phyloP scores from a whole-genome alignment of 1,140 invertebrate genomes.

The Lasaia peninsularis region DNA sequence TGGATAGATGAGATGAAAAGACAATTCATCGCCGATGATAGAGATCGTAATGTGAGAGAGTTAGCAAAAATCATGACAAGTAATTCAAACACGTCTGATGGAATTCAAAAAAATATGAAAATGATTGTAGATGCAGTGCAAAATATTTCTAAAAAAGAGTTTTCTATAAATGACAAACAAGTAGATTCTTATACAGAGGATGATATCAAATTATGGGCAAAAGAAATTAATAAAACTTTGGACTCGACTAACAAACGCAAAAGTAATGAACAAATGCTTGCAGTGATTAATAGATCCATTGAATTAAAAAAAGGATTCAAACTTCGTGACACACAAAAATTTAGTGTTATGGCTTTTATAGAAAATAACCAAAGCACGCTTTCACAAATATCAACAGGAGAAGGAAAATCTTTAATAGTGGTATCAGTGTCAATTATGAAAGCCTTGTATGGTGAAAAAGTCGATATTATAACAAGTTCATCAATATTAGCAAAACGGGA shows the following conservation, averaged over 20 bases:
- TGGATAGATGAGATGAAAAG: constrained; percentile 5
- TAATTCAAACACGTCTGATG: constrained; percentile 12
- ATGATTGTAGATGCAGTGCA: not conserved
- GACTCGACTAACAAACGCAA: not conserved
- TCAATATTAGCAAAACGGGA: constrained; percentile 17
- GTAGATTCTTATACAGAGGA: not conserved
- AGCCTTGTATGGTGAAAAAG: constrained; percentile 13
- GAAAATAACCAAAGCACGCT: constrained; percentile 9
- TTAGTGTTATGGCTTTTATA: constrained; percentile 12
- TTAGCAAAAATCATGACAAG: constrained; percentile 2
- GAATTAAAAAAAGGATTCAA: constrained; percentile 16
- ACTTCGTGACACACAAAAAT: constrained; percentile 16
- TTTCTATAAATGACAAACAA: not conserved
- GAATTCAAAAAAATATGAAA: not conserved
- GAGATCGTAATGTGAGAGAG: constrained; percentile 1
- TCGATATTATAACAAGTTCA: constrained; percentile 16
- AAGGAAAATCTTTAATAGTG: constrained; percentile 18
- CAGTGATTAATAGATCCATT: constrained; percentile 14
- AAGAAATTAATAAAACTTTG: not conserved
- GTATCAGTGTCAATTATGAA: constrained; percentile 17
- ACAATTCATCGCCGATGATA: constrained; percentile 1
- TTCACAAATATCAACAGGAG: constrained; percentile 16
- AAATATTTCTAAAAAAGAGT: not conserved
- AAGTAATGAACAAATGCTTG: constrained; percentile 5
- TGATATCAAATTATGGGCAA: constrained; percentile 12